Evolutionary conservation across 2,888 invertebrate species (phyloP).

Genomic region (Drosophila infuscata): DNA sequence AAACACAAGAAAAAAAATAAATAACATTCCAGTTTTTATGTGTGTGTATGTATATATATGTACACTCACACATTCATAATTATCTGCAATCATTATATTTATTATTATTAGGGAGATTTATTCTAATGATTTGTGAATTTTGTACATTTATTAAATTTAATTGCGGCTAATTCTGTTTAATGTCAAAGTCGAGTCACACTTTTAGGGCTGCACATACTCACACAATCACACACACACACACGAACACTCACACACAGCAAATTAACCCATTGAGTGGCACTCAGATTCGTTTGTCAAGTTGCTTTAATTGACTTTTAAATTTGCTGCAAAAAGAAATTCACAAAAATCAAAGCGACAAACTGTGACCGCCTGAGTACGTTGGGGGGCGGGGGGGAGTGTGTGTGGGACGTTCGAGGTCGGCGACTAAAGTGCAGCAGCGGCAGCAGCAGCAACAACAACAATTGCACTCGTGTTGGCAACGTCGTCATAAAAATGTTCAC

Average conservation of each 20-base stretch:
- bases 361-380: slow-evolving; percentile 49
- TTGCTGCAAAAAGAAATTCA: slow-evolving; percentile 58
- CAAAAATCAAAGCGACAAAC: slow-evolving; percentile 70
- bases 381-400: background rate
- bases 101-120: slow-evolving; percentile 43
- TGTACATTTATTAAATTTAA: slow-evolving; percentile 51
- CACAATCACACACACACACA: slow-evolving; percentile 20
- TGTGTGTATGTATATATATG: slow-evolving; percentile 16
- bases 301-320: slow-evolving; percentile 81
- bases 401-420: background rate
- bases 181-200: slow-evolving; percentile 34
- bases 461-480: slow-evolving; percentile 71
- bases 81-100: slow-evolving; percentile 29
- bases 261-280: slow-evolving; percentile 81
- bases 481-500: slow-evolving; percentile 66
- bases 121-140: slow-evolving; percentile 48
- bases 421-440: slow-evolving; percentile 48
- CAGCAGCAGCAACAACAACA: slow-evolving; percentile 57
- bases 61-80: background rate
- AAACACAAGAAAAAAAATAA: background rate
- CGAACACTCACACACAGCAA: slow-evolving; percentile 52
- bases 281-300: slow-evolving; percentile 75
- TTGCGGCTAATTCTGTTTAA: slow-evolving; percentile 67
- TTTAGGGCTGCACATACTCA: slow-evolving; percentile 20
- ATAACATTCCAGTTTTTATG: background rate